Conservation (phyloP, 2,113 vertebrate genomes). For the Picathartes gymnocephalus region DNA sequence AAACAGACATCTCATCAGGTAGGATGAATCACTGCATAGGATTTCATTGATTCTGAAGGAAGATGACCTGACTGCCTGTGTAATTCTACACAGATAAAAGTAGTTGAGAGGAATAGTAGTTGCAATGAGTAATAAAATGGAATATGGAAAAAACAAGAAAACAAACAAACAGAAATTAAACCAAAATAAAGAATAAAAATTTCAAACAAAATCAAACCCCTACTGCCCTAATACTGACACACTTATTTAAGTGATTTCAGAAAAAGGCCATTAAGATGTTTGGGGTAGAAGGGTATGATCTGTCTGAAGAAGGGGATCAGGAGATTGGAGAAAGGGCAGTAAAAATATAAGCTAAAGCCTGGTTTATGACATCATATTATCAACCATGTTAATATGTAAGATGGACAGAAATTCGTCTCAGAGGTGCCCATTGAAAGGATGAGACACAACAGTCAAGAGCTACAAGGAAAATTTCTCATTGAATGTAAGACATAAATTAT, state of each 20-base stretch:
- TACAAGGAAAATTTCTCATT: neutral
- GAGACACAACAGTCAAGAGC: neutral
- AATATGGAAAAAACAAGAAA: neutral
- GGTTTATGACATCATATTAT: neutral
- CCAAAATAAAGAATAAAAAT: neutral
- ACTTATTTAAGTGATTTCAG: neutral
- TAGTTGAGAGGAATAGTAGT: neutral
- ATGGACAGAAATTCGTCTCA: neutral
- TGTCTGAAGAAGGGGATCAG: neutral
- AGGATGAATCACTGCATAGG: neutral
- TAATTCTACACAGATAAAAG: neutral
- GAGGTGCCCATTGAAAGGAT: neutral
- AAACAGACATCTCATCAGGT: neutral
- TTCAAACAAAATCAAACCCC: neutral
- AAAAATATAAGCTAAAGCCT: neutral
- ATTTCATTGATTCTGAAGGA: neutral
- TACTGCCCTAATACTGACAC: neutral
- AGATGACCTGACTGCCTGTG: neutral
- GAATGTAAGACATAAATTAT: neutral
- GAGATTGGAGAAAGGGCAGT: neutral
- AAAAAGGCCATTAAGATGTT: neutral
- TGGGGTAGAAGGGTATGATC: neutral
- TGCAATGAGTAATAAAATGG: neutral
- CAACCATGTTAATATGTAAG: neutral
- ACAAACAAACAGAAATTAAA: neutral